A percentile compares a stretch with the other conserved stretches of the same genome.
Evolutionary conservation across 2,888 invertebrate species (phyloP).

Genomic region (Rhodophaea formosa): DNA sequence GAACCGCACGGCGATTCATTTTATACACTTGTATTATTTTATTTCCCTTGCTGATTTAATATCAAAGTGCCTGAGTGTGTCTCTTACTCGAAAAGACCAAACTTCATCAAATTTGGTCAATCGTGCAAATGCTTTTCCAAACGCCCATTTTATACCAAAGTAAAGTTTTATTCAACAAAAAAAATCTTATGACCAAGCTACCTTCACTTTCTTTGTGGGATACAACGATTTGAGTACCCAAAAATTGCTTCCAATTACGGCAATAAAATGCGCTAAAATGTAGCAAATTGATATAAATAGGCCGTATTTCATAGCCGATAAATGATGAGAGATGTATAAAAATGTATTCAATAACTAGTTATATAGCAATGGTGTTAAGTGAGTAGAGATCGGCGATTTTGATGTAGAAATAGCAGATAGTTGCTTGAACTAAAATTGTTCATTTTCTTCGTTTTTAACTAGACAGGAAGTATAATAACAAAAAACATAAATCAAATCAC

Average conservation of each 20-base stretch:
- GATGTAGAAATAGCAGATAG: not conserved
- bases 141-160: too few relatives aligned
- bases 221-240: not conserved
- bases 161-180: not conserved
- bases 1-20: too few relatives aligned
- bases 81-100: too few relatives aligned
- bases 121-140: too few relatives aligned
- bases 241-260: constrained; percentile 9
- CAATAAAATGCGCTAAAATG: constrained; percentile 14
- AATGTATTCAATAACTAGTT: constrained; percentile 15
- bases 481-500: too few relatives aligned
- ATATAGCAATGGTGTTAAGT: constrained; percentile 3
- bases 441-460: too few relatives aligned
- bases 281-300: constrained; percentile 17
- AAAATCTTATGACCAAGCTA: not conserved
- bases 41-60: too few relatives aligned
- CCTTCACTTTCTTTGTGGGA: not conserved
- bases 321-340: constrained; percentile 22
- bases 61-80: too few relatives aligned
- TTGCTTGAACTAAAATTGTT: not conserved
- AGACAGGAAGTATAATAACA: too few relatives aligned
- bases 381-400: constrained; percentile 3
- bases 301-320: constrained; percentile 19
- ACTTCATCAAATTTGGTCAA: too few relatives aligned
- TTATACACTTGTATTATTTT: too few relatives aligned